Evolutionary conservation across 2,888 invertebrate genomes (phyloP).

Genomic region (Himalopsyche japonica): DNA sequence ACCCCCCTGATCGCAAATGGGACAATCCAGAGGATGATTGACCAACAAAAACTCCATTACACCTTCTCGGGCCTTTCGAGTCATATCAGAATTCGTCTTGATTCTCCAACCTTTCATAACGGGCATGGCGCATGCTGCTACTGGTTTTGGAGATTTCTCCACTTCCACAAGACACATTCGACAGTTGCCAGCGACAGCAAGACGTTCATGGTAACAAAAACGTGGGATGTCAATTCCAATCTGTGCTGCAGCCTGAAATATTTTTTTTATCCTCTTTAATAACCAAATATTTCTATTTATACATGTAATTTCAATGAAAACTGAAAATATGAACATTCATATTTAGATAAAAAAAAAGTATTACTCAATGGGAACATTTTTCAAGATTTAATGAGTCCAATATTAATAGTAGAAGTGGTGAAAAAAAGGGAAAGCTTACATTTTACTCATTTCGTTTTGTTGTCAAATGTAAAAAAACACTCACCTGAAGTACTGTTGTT

Average conservation of each 20-base stretch:
- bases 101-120: constrained; percentile 99
- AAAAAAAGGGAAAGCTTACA: no score
- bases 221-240: constrained; percentile 97
- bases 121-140: constrained; percentile 99
- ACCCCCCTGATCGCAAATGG: constrained; percentile 98
- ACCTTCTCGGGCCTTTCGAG: constrained; percentile 72
- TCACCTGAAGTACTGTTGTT: constrained; percentile 93
- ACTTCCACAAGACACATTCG: constrained; percentile 99
- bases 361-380: no score
- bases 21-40: constrained; percentile 98
- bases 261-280: no score
- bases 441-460: no score
- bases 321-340: no score
- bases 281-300: no score
- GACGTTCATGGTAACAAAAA: constrained; percentile 98
- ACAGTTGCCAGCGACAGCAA: constrained; percentile 98
- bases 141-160: constrained; percentile 96
- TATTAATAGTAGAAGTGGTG: no score
- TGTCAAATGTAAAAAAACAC: not conserved
- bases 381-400: no score
- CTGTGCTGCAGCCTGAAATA: constrained; percentile 84
- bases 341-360: no score
- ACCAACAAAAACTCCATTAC: constrained; percentile 99
- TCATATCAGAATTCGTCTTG: constrained; percentile 96
- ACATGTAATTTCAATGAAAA: no score